Evolutionary conservation across 2,888 invertebrate genomes (phyloP).

Genomic region (Alcis repandata): DNA sequence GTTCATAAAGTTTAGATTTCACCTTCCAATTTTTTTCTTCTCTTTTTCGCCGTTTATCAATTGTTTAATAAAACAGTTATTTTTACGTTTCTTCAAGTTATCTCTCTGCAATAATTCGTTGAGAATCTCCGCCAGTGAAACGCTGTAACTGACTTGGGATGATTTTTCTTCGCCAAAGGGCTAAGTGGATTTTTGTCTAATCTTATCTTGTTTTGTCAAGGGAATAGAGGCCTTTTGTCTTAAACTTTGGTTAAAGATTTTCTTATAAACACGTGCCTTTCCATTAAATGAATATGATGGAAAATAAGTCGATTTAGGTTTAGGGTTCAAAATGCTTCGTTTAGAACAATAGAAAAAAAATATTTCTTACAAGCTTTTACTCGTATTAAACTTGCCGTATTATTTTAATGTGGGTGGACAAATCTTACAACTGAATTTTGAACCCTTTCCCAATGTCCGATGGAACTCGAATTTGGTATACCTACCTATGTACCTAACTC

Average conservation of each 20-base stretch:
- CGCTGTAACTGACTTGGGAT: conserved; percentile 30
- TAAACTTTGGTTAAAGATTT: conserved; percentile 9
- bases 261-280: not conserved
- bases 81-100: not conserved
- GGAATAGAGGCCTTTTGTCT: conserved; percentile 25
- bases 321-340: no score
- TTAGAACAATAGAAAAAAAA: no score
- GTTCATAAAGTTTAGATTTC: no score
- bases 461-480: no score
- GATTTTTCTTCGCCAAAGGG: conserved; percentile 31
- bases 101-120: not conserved
- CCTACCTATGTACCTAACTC: no score
- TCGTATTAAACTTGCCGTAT: no score
- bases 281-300: not conserved
- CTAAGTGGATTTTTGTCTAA: conserved; percentile 34
- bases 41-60: not conserved
- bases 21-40: no score
- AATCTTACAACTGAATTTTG: no score
- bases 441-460: no score
- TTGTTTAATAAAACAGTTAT: not conserved
- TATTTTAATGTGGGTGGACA: no score
- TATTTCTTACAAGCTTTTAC: no score
- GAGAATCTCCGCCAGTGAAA: conserved; percentile 16
- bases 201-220: conserved; percentile 38
- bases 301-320: no score